phyloP scores from a whole-genome alignment of 2,113 vertebrate genomes.

The Menidia beryllina region DNA sequence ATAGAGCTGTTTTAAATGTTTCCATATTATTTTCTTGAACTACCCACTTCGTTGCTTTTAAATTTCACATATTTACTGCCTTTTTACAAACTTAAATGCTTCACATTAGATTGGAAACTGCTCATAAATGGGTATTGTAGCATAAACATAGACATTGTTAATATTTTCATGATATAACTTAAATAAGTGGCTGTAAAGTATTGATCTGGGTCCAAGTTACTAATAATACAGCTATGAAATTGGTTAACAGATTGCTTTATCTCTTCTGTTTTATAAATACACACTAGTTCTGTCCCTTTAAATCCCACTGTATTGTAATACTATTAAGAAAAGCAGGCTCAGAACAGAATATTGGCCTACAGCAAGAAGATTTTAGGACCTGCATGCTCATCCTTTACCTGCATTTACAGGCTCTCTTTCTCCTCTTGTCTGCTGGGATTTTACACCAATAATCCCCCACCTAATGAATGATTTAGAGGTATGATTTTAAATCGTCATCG shows the following conservation, averaged over 20 bases:
- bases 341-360: neutral
- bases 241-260: conserved; percentile 3
- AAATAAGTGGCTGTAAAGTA: neutral
- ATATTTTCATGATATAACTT: conserved; percentile 3
- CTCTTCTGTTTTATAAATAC: neutral
- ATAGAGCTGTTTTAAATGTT: conserved; percentile 30
- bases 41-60: conserved; percentile 16
- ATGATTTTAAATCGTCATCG: too few species aligned
- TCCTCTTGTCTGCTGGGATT: neutral
- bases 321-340: neutral
- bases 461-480: too few species aligned
- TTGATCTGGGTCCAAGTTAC: conserved; percentile 5
- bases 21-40: conserved; percentile 3
- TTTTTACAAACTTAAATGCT: neutral
- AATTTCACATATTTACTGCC: neutral
- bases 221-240: neutral
- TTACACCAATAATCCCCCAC: too few species aligned
- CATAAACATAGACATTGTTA: neutral
- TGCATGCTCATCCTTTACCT: neutral
- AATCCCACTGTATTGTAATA: neutral
- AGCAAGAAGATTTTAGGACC: neutral
- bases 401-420: too few species aligned
- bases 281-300: neutral
- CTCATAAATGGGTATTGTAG: neutral
- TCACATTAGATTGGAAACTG: conserved; percentile 11